A percentile compares a stretch with the other conserved stretches of the same genome.
phyloP scores from a whole-genome alignment of 2,797 vertebrate species.

The Sebastes itinus region DNA sequence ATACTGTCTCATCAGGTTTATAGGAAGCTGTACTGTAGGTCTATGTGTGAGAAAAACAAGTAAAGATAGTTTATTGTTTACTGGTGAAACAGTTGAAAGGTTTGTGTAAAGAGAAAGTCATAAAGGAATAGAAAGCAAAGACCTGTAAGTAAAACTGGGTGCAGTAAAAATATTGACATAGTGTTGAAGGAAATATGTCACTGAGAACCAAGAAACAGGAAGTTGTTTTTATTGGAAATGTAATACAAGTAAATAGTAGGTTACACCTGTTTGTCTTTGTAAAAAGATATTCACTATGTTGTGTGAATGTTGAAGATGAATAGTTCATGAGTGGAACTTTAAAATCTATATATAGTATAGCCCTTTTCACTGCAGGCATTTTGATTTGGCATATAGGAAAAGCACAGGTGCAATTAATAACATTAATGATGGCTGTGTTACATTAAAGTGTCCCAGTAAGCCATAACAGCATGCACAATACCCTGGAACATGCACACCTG shows the following conservation, averaged over 20 bases:
- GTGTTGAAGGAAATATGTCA: neutral
- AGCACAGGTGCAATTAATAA: slow-evolving; percentile 1
- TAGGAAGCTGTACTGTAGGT: neutral
- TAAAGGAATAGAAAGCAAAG: slow-evolving; percentile 1
- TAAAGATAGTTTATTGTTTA: slow-evolving; percentile 7
- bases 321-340: neutral
- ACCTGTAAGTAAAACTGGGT: neutral
- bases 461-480: slow-evolving; percentile 2
- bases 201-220: neutral
- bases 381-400: neutral
- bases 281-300: neutral
- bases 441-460: neutral
- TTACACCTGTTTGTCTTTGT: neutral
- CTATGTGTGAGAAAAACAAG: neutral
- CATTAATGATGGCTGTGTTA: neutral
- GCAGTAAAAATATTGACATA: neutral
- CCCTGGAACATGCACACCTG: neutral
- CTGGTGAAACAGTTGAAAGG: neutral
- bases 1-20: slow-evolving; percentile 15
- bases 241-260: neutral
- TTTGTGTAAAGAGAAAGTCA: neutral
- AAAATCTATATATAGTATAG: neutral
- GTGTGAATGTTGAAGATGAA: slow-evolving; percentile 2
- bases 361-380: neutral
- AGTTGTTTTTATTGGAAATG: neutral